phyloP scores from a whole-genome alignment of 2,113 vertebrate species.

The Anas platyrhynchos region DNA sequence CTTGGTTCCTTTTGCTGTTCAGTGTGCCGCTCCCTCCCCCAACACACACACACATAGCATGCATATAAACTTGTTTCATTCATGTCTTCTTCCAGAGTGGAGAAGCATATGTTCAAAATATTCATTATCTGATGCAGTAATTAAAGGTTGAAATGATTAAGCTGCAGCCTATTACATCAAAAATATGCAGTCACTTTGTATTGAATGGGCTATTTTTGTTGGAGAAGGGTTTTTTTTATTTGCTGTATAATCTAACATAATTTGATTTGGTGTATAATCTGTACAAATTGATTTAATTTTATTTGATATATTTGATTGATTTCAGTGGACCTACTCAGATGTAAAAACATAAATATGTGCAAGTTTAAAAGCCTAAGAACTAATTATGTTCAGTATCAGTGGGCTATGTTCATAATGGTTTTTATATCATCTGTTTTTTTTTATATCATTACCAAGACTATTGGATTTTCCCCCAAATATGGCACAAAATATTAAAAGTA shows the following conservation, averaged over 20 bases:
- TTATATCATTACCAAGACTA: background rate
- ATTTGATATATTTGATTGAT: slow-evolving; percentile 28
- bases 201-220: background rate
- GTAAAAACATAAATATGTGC: background rate
- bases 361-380: slow-evolving; percentile 23
- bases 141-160: slow-evolving; percentile 73
- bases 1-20: slow-evolving; percentile 49
- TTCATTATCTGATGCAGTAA: slow-evolving; percentile 82
- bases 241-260: background rate
- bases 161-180: slow-evolving; percentile 24
- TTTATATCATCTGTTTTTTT: background rate
- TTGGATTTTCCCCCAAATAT: background rate
- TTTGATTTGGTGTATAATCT: slow-evolving; percentile 37
- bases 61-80: slow-evolving; percentile 82
- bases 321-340: background rate
- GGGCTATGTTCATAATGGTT: background rate
- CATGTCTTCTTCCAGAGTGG: slow-evolving; percentile 71
- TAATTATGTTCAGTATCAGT: background rate
- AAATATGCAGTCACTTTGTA: slow-evolving; percentile 6
- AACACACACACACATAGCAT: slow-evolving; percentile 61
- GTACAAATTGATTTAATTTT: slow-evolving; percentile 40
- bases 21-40: slow-evolving; percentile 14
- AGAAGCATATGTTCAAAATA: slow-evolving; percentile 87
- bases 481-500: background rate
- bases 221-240: background rate